Base-by-base conservation (phyloP, 1,140 invertebrate genomes). In the Zeugodacus cucurbitae region DNA sequence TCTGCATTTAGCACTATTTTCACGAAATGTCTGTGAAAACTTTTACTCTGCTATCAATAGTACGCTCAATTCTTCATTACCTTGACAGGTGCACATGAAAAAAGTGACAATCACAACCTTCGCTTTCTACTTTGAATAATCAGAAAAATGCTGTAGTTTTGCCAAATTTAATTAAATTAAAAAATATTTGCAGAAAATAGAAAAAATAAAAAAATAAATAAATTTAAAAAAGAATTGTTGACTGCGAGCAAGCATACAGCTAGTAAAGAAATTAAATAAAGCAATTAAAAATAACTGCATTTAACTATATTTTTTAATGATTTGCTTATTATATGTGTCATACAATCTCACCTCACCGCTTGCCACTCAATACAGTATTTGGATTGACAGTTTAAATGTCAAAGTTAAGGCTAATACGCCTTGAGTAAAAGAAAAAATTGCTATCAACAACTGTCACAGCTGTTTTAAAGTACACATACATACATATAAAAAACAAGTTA, bases 331-430 rank as follows among this genome's bases (percentile, higher is more conserved):
- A 3, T 14, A 48, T 10, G 10, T 54, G 48, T 54, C 48, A 54
- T 54, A 54, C 48, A 54, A 54, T 14, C 48, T 17, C 17, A 11
- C 48, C 48, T 54, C 1, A 17, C 48, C 20, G 48, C 1, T 54
- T 54, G n/a, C n/a, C n/a, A 17, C 22, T 22, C 17, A 58, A 22
- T 26, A 10, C 26, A 6, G 41, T 54, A 44, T 48, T 82, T 82
- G n/a, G 41, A 70, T 87, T 48, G n/a, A 87, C 32, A 70, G 64
- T 87, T 87, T 74, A 22, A 87, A 87, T 87, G 87, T 87, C 87
- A 87, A 87, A 87, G 87, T 32, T 87, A 67, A 87, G 64, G 87
- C 64, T 48, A 87, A 32, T 5, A 86, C n/a, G 26, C 17, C 59
- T n/a, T 29, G 7, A 59, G 70, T 26, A 86, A 22, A 22, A 58